These are phyloP conservation scores for Tursiops truncatus DNA, from an alignment of 2,113 vertebrate species.

Conservation along the genomic window DNA sequence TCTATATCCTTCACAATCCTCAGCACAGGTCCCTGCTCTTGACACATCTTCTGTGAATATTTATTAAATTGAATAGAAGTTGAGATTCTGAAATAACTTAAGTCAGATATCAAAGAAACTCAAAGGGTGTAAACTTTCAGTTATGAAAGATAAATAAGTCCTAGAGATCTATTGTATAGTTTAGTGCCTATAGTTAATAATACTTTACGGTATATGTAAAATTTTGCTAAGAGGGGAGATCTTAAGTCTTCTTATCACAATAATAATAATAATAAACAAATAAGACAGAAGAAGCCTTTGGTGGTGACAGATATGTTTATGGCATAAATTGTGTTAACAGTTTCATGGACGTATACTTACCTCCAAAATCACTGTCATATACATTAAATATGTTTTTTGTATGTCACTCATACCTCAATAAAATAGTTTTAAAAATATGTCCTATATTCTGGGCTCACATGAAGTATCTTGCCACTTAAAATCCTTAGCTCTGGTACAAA, in stretches of 20 bases:
- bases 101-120: background rate
- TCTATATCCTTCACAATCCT: background rate
- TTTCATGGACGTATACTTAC: background rate
- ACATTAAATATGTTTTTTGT: background rate
- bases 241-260: background rate
- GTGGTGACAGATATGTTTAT: background rate
- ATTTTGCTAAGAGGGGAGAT: background rate
- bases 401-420: background rate
- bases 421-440: background rate
- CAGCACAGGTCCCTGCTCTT: background rate
- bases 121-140: background rate
- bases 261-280: background rate
- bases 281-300: background rate
- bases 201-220: background rate
- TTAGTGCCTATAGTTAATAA: background rate
- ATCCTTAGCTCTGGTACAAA: background rate
- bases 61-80: background rate
- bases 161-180: background rate
- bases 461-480: background rate
- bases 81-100: background rate
- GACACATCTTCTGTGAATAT: background rate
- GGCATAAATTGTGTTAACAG: background rate
- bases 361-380: background rate
- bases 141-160: background rate
- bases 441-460: background rate